Conservation (phyloP, 92 coral and sea anemone species). For the Phymanthus crucifer region DNA sequence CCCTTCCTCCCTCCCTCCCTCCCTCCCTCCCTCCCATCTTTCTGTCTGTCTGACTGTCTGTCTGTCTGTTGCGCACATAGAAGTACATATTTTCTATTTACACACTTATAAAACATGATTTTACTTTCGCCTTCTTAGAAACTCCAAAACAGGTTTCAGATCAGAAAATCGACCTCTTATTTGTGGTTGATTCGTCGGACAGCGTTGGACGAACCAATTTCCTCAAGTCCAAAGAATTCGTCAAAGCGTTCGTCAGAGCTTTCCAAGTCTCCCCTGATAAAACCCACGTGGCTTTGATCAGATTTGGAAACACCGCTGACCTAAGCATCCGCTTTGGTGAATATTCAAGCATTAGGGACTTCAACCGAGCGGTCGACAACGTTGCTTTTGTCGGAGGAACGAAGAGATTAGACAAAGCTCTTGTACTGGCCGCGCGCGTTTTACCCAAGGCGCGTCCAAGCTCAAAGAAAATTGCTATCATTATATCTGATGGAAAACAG, state of each 20-base stretch:
- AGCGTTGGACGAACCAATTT: slow-evolving; percentile 56
- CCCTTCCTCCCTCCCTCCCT: no score
- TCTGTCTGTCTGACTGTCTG: no score
- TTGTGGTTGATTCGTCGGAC: slow-evolving; percentile 75
- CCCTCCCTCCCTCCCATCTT: not conserved
- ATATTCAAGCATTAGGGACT: slow-evolving; percentile 31
- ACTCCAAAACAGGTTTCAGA: slow-evolving; percentile 15
- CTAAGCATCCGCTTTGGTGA: slow-evolving; percentile 64
- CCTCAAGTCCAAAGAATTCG: slow-evolving; percentile 65
- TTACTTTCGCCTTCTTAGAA: not conserved
- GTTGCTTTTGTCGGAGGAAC: slow-evolving; percentile 52
- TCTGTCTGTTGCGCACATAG: no score
- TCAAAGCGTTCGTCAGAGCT: slow-evolving; percentile 56
- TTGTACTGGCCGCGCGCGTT: slow-evolving; percentile 50
- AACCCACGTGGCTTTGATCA: slow-evolving; percentile 66
- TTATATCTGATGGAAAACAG: slow-evolving; percentile 71
- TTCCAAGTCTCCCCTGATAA: slow-evolving; percentile 61
- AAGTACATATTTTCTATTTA: not conserved
- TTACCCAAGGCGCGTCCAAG: slow-evolving; percentile 59
- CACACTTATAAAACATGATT: not conserved
- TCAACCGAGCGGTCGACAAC: slow-evolving; percentile 57
- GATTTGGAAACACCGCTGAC: slow-evolving; percentile 61
- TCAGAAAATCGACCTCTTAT: slow-evolving; percentile 57
- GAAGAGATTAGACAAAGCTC: slow-evolving; percentile 60
- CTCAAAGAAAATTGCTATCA: slow-evolving; percentile 58